A percentile compares a stretch with the other conserved stretches of the same genome.
Evolutionary conservation across 2,797 vertebrate genomes (phyloP).

Genomic region (Euthynnus affinis): DNA sequence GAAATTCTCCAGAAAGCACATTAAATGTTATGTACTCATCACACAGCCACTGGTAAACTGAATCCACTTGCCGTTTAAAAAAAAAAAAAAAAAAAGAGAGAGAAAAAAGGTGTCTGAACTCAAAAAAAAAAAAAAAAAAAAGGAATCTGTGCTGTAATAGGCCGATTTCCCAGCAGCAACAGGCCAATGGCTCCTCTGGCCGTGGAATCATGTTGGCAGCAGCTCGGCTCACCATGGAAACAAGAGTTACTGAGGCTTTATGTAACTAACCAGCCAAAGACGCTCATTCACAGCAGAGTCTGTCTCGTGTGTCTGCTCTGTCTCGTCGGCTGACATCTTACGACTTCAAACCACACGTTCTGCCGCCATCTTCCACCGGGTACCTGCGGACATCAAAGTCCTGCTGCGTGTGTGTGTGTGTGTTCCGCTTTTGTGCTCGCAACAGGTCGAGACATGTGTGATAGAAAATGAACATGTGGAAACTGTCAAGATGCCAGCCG

Average conservation of each 20-base stretch:
- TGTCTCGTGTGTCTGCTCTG: constrained; percentile 48
- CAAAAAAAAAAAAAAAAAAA: constrained; percentile 21
- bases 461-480: neutral
- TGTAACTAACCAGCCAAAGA: constrained; percentile 48
- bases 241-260: constrained; percentile 61
- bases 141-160: constrained; percentile 41
- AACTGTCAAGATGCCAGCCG: constrained; percentile 12
- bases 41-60: constrained; percentile 7
- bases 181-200: constrained; percentile 58
- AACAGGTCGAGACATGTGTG: neutral
- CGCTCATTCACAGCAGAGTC: constrained; percentile 39
- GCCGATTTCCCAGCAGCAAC: constrained; percentile 43
- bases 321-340: constrained; percentile 35
- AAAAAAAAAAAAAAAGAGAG: constrained; percentile 23
- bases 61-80: constrained; percentile 16
- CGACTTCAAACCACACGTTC: constrained; percentile 20
- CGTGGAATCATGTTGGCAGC: constrained; percentile 37
- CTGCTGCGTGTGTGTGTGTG: neutral
- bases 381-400: constrained; percentile 46
- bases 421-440: neutral
- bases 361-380: constrained; percentile 10
- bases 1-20: neutral
- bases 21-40: neutral
- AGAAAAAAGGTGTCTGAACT: constrained; percentile 35
- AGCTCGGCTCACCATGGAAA: constrained; percentile 70